Evolutionary conservation across 1,140 invertebrate genomes (phyloP), one percentile per base, ranked within the genome.

Genomic region (Sminthurinus signatus): DNA sequence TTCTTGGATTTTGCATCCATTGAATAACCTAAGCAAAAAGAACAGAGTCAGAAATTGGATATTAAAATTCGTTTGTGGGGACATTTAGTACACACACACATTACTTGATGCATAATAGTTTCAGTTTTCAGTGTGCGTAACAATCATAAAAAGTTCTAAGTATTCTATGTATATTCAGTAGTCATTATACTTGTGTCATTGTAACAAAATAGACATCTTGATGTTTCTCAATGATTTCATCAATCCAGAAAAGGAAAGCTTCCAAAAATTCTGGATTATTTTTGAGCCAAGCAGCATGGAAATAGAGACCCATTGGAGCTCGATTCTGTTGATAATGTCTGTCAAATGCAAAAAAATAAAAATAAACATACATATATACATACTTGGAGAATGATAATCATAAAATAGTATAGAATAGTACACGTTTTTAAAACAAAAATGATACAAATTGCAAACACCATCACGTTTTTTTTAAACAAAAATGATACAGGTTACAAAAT

Each of bases 171-270:
- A n/a, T n/a, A n/a, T n/a, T n/a, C n/a, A n/a, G n/a, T n/a, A n/a
- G n/a, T n/a, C n/a, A n/a, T n/a, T n/a, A 27, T 55, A 56, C 61
- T 78, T 93, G 91, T 1, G 91, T 95, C 88, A 94, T 95, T n/a
- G 93, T 96, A 1, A 95, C 91, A 74, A 97, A 96, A 78, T 94
- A 96, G 4, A 95, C 93, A 75, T 97, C 93, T 63, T 91, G 90
- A 78, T 92, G 86, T 60, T 86, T 88, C 62, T 84, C 80, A 31
- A 94, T 78, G 50, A 93, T 84, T 79, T 96, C 93, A 75, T 96
- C 93, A 69, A 97, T 87, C 90, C 93, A 96, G 75, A 89, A 91
- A 10, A 93, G 81, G 83, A 97, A 92, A 61, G 91, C 88, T 72
- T 95, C 91, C 58, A 95, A 79, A 76, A 88, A 96, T 76, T 96